Evolutionary conservation across 2,888 invertebrate species (phyloP).

Genomic region (Nymphalis c-album): DNA sequence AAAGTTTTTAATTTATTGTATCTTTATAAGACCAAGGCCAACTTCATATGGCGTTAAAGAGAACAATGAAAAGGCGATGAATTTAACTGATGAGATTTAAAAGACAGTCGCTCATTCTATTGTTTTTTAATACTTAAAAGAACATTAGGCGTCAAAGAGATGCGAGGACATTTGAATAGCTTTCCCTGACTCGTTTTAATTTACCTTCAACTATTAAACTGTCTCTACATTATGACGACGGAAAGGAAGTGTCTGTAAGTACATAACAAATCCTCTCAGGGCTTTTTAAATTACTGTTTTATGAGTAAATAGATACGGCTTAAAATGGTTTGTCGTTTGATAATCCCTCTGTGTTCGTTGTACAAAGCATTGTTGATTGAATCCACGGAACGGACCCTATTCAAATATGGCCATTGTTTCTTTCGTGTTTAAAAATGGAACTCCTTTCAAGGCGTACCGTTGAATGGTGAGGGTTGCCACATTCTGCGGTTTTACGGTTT

Average conservation of each 20-base stretch:
- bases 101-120: constrained; percentile 32
- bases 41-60: constrained; percentile 11
- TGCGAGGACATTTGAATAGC: constrained; percentile 51
- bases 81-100: constrained; percentile 33
- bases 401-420: constrained; percentile 70
- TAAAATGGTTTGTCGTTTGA: constrained; percentile 11
- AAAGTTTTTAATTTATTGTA: not conserved
- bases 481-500: constrained; percentile 30
- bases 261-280: not conserved
- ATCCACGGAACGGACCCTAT: constrained; percentile 61
- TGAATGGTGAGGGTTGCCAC: constrained; percentile 36
- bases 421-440: constrained; percentile 59
- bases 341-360: constrained; percentile 33
- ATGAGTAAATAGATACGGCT: constrained; percentile 14
- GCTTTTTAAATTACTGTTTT: constrained; percentile 9
- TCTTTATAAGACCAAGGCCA: constrained; percentile 1
- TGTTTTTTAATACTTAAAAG: constrained; percentile 40
- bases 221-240: constrained; percentile 41
- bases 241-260: constrained; percentile 25
- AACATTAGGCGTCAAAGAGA: constrained; percentile 44
- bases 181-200: constrained; percentile 49
- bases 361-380: constrained; percentile 65
- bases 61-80: constrained; percentile 26
- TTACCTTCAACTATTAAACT: constrained; percentile 51
- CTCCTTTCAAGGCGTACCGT: constrained; percentile 54